phyloP scores from a whole-genome alignment of 2,113 vertebrate species.

The Morone chrysops region DNA sequence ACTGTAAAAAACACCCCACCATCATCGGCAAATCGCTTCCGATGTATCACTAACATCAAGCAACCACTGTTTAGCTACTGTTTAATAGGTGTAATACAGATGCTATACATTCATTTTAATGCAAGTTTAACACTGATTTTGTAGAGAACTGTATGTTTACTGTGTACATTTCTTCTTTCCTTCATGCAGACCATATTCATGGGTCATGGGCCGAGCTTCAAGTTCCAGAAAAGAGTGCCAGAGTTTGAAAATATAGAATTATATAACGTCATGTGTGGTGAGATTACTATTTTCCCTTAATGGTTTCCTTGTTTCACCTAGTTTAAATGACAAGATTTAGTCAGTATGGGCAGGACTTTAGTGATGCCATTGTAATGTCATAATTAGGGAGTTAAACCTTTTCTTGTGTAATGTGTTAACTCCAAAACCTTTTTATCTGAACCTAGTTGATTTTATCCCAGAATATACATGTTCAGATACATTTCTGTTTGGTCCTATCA shows the following conservation, averaged over 20 bases:
- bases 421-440: not conserved
- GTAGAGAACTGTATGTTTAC: not conserved
- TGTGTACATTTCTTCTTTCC: not conserved
- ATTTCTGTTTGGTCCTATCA: not conserved
- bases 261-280: constrained; percentile 99
- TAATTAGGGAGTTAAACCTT: no score
- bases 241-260: constrained; percentile 98
- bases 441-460: not conserved
- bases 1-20: no score
- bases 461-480: not conserved
- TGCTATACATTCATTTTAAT: no score
- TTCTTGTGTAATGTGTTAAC: not conserved
- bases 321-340: not conserved
- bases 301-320: not conserved
- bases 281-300: constrained; percentile 59
- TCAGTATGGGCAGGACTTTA: no score
- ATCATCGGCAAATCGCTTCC: no score
- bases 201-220: constrained; percentile 95
- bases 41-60: no score
- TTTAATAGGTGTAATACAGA: no score
- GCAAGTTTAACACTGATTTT: no score
- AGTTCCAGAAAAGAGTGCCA: constrained; percentile 92
- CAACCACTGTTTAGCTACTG: no score
- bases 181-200: constrained; percentile 94
- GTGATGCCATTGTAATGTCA: no score